Percentiles rank a stretch among this genome's conserved stretches.
Evolutionary conservation across 2,797 vertebrate species (phyloP).

Genomic region (Podargus strigoides): DNA sequence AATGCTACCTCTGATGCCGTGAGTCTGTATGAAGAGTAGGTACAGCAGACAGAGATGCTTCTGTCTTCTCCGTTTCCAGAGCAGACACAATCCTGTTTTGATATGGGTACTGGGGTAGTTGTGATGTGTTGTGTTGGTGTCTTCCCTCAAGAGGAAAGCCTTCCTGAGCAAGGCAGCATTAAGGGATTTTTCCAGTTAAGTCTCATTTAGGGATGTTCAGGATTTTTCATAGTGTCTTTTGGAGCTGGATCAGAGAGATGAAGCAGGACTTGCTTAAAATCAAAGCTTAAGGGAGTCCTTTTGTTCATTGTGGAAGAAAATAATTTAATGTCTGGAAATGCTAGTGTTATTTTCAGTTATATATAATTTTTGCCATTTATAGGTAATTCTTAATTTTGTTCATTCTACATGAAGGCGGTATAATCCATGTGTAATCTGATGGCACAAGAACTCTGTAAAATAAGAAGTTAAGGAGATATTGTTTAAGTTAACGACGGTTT

Average conservation of each 20-base stretch:
- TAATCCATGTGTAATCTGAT: neutral
- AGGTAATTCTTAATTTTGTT: neutral
- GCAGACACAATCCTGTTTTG: neutral
- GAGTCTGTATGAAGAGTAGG: neutral
- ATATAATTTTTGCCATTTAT: neutral
- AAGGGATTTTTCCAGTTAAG: neutral
- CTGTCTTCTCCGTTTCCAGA: neutral
- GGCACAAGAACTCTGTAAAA: neutral
- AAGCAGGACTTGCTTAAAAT: neutral
- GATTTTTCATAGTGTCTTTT: neutral
- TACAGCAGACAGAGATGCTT: neutral
- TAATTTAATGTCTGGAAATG: neutral
- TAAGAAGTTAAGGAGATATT: neutral
- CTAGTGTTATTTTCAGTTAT: neutral
- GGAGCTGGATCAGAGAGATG: neutral
- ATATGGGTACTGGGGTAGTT: neutral
- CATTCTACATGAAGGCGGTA: neutral
- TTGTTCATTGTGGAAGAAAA: neutral
- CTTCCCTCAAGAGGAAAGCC: neutral
- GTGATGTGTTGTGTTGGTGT: neutral
- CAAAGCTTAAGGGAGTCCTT: neutral
- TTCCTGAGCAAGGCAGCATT: neutral
- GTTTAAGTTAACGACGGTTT: neutral
- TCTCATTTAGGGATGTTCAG: neutral
- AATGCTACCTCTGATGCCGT: neutral